phyloP scores from a whole-genome alignment of 2,113 vertebrate species.

The Channa argus region DNA sequence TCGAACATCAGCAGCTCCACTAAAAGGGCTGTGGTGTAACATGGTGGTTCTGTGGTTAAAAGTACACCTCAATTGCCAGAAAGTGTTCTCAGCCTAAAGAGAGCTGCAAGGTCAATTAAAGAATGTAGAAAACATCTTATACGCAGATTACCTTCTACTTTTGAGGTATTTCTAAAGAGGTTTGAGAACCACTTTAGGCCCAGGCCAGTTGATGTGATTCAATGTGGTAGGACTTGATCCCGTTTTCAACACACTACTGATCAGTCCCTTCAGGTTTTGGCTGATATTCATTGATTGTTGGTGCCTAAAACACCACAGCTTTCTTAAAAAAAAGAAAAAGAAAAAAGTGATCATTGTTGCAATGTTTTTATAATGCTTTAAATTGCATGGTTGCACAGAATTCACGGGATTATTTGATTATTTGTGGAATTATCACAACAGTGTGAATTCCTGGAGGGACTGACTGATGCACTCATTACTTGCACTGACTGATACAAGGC shows the following conservation, averaged over 20 bases:
- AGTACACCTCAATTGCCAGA: neutral
- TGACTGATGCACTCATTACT: constrained; percentile 56
- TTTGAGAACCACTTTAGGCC: constrained; percentile 10
- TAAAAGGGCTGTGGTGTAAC: neutral
- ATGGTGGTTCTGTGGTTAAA: too few relatives aligned
- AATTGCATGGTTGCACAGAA: too few relatives aligned
- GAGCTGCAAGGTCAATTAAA: neutral
- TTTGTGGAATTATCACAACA: too few relatives aligned
- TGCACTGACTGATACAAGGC: constrained; percentile 56
- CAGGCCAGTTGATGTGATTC: neutral
- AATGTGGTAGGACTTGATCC: constrained; percentile 2
- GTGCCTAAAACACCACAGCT: too few relatives aligned
- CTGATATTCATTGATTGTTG: too few relatives aligned
- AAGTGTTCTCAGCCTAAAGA: neutral
- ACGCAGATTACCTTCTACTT: constrained; percentile 52
- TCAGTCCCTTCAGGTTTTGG: too few relatives aligned
- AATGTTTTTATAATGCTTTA: too few relatives aligned
- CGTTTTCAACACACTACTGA: constrained; percentile 56
- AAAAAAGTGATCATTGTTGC: too few relatives aligned
- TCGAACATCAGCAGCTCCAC: neutral
- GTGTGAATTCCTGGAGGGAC: too few relatives aligned
- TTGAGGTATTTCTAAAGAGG: constrained; percentile 22
- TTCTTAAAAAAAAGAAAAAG: too few relatives aligned
- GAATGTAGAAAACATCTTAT: constrained; percentile 55
- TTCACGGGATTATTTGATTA: too few relatives aligned